Conservation (phyloP, 2,113 vertebrate species). For the Columba livia region DNA sequence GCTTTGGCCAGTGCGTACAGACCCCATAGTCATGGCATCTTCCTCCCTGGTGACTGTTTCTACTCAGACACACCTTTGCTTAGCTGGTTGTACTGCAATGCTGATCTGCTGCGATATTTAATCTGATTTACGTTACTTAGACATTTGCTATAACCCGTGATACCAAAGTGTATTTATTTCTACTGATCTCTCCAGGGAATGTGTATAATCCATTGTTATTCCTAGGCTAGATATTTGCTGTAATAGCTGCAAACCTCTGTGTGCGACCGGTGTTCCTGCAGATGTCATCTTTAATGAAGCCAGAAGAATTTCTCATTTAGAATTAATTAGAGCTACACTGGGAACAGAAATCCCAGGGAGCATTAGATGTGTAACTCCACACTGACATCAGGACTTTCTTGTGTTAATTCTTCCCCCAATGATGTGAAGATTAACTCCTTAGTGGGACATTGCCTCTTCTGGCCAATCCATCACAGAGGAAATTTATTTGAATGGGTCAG, state of each 20-base stretch:
- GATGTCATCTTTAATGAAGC: slow-evolving; percentile 37
- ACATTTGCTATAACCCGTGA: not conserved
- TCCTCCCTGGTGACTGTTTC: not conserved
- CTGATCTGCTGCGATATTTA: slow-evolving; percentile 36
- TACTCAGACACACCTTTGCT: not conserved
- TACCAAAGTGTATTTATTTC: slow-evolving; percentile 36
- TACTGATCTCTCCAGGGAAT: slow-evolving; percentile 19
- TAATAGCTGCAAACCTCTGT: slow-evolving; percentile 25
- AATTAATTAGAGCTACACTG: slow-evolving; percentile 56
- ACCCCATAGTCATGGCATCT: not conserved
- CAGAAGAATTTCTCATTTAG: slow-evolving; percentile 20
- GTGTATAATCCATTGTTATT: slow-evolving; percentile 48
- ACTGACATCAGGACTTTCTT: not conserved
- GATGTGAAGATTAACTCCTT: slow-evolving; percentile 7
- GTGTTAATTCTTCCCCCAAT: not conserved
- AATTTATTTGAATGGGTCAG: not conserved
- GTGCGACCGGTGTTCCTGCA: not conserved
- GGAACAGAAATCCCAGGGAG: slow-evolving; percentile 30
- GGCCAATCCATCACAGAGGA: not conserved
- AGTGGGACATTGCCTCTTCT: not conserved
- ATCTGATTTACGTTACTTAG: slow-evolving; percentile 38
- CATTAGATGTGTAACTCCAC: not conserved
- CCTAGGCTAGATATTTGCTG: not conserved
- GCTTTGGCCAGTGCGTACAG: not conserved
- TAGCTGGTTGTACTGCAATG: not conserved